Base-by-base conservation (phyloP, 2,113 vertebrate genomes). In the Oryzias melastigma region DNA sequence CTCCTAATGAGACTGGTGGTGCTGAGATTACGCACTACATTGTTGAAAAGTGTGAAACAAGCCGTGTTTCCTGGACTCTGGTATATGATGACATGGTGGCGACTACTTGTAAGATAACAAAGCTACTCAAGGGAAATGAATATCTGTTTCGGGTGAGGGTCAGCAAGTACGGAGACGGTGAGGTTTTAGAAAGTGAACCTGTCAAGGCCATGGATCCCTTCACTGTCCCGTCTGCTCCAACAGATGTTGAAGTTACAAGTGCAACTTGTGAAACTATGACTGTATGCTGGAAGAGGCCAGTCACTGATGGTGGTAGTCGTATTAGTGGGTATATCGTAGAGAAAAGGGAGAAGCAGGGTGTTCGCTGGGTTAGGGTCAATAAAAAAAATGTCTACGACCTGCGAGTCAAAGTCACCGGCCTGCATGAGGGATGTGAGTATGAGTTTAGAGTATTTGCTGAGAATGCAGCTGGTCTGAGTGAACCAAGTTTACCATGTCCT, bases 21-120 rank as follows among this genome's bases (percentile, higher is more conserved):
- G 96, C 97, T 58, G 94, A 96, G 77, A 94, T 98, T 25, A 92
- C 95, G 78, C 81, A 98, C 77, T 99, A 98, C 72, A 90, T 96
- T 82, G 92, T 99, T 80, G 96, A 99, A 87, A 99, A 98, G 74
- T 95, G 97, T 85, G 97, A 99, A 90, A 99, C 97, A 68, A 98
- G 96, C 61, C 95, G 90, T 64, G 92, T 99, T 65, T 91, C 96
- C 17, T 99, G 97, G 97, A 98, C 94, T 2, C 81, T 96, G 76
- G 92, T 95, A 74, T 95, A 96, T 79, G 90, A 76, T 74, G 95
- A 98, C 64, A 90, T 96, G 86, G 91, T 88, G 85, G 94, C 94
- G 68, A 96, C 95, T 75, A 97, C 93, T 45, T 98, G 97, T 80
- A 99, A 96, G 89, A 93, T 96, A 58, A 95, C 92, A 71, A 99